phyloP scores from a whole-genome alignment of 2,113 vertebrate genomes.

The Esox niger region DNA sequence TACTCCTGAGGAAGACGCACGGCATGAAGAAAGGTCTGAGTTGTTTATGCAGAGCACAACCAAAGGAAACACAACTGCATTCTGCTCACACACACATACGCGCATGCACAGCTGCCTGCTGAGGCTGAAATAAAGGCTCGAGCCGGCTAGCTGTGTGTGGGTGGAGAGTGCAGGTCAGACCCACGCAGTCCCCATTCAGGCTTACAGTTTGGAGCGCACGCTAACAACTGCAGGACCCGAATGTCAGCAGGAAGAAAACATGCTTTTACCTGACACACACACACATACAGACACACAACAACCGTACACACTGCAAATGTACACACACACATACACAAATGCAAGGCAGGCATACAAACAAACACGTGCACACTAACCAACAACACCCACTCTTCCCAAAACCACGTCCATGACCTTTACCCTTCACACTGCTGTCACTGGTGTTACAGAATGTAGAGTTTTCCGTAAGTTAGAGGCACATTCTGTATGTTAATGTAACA shows the following conservation, averaged over 20 bases:
- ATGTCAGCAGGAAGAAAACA: slow-evolving; percentile 62
- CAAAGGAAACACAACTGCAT: not conserved
- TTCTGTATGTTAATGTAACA: too few relatives aligned
- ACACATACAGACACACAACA: slow-evolving; percentile 1
- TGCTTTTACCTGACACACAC: not conserved
- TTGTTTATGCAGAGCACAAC: not conserved
- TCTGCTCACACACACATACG: not conserved
- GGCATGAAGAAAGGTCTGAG: not conserved
- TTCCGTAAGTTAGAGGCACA: too few relatives aligned
- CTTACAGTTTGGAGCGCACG: slow-evolving; percentile 55
- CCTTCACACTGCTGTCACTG: slow-evolving; percentile 29
- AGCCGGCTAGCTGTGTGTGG: slow-evolving; percentile 37
- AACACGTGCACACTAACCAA: slow-evolving; percentile 2
- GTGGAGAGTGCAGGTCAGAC: slow-evolving; percentile 64
- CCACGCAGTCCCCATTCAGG: slow-evolving; percentile 72
- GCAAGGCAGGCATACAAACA: not conserved
- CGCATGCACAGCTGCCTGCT: slow-evolving; percentile 29
- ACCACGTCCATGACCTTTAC: not conserved
- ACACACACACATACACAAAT: not conserved
- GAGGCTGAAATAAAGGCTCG: slow-evolving; percentile 46
- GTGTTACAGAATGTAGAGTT: slow-evolving; percentile 18
- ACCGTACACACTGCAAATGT: slow-evolving; percentile 2
- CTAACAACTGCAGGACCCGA: slow-evolving; percentile 48
- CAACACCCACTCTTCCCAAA: slow-evolving; percentile 11
- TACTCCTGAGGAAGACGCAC: slow-evolving; percentile 50